Percentiles rank a stretch among this genome's conserved stretches.
phyloP scores from a whole-genome alignment of 2,113 vertebrate genomes.

The Neopipo cinnamomea region DNA sequence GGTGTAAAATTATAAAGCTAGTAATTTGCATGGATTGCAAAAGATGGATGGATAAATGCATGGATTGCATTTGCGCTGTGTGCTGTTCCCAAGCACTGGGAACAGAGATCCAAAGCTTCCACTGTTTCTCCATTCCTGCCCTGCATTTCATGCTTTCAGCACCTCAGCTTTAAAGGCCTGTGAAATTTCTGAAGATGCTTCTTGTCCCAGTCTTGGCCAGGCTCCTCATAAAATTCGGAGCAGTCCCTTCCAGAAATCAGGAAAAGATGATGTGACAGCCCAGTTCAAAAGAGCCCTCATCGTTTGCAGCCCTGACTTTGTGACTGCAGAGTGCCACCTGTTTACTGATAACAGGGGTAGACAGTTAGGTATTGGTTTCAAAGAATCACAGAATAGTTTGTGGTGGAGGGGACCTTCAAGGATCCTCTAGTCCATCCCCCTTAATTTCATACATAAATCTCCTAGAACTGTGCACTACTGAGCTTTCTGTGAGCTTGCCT shows the following conservation, averaged over 20 bases:
- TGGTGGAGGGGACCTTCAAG: not conserved
- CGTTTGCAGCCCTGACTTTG: not conserved
- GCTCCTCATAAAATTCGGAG: not conserved
- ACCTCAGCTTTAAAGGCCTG: not conserved
- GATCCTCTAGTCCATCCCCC: not conserved
- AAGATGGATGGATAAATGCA: too few species aligned
- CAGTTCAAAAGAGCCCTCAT: not conserved
- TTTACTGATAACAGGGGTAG: not conserved
- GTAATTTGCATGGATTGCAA: not conserved
- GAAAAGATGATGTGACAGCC: too few species aligned
- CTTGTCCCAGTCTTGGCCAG: not conserved
- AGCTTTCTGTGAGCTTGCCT: not conserved
- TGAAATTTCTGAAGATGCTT: not conserved
- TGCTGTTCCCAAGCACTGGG: not conserved
- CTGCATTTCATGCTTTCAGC: not conserved
- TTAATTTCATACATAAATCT: not conserved
- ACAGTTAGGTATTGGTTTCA: not conserved
- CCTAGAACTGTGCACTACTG: not conserved
- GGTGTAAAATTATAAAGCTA: not conserved
- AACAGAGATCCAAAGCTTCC: not conserved
- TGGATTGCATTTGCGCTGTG: not conserved
- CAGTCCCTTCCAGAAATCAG: not conserved
- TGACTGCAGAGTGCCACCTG: not conserved
- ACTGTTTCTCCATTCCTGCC: not conserved
- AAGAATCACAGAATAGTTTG: not conserved